Evolutionary conservation across 2,797 vertebrate genomes (phyloP).

Genomic region (Clarias fuscus): DNA sequence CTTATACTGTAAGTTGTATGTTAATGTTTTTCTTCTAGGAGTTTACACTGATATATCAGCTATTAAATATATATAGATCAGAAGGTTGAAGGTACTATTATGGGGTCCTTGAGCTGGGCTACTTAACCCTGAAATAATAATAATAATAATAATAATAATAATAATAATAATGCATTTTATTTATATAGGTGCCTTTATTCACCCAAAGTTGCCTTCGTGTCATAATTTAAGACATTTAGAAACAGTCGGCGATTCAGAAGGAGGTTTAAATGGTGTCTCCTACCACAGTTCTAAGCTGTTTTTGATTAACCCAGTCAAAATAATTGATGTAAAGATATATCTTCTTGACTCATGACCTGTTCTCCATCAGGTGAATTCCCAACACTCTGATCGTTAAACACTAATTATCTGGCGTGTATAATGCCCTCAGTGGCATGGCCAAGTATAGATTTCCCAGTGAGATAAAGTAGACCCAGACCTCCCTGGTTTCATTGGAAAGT

Average conservation of each 20-base stretch:
- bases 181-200: no score
- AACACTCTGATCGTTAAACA: slow-evolving; percentile 62
- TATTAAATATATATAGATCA: neutral
- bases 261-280: neutral
- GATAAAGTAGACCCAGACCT: slow-evolving; percentile 47
- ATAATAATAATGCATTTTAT: no score
- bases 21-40: neutral
- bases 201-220: no score
- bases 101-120: neutral
- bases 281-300: neutral
- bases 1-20: neutral
- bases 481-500: slow-evolving; percentile 9
- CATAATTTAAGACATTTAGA: no score
- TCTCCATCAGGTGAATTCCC: slow-evolving; percentile 50
- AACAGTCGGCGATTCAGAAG: no score
- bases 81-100: neutral
- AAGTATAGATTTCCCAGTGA: slow-evolving; percentile 38
- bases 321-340: neutral
- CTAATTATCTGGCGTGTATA: slow-evolving; percentile 54
- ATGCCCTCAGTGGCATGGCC: slow-evolving; percentile 24
- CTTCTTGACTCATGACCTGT: neutral
- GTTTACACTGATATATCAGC: neutral
- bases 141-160: no score
- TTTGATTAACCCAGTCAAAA: neutral
- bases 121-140: neutral